Evolutionary conservation across 2,888 invertebrate genomes (phyloP).

Genomic region (Lasius fuliginosus): DNA sequence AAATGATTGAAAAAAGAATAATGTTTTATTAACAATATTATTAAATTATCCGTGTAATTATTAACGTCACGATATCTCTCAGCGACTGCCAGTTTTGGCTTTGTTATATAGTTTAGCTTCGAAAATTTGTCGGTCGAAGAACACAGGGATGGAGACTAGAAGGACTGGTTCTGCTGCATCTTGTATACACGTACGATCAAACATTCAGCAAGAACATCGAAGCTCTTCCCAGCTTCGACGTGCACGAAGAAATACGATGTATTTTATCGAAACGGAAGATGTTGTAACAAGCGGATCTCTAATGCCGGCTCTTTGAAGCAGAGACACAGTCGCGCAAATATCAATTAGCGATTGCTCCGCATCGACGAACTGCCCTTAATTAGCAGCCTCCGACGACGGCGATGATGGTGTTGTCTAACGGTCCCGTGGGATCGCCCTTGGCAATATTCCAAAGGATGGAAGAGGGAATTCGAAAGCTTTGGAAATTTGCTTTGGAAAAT

Average conservation of each 20-base stretch:
- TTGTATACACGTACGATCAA: background rate
- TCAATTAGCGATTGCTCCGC: slow-evolving; percentile 76
- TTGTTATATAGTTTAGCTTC: background rate
- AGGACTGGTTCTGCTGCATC: background rate
- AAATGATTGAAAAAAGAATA: background rate
- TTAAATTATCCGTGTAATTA: slow-evolving; percentile 3
- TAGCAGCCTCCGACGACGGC: slow-evolving; percentile 71
- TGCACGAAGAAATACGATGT: slow-evolving; percentile 41
- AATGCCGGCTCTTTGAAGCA: slow-evolving; percentile 28
- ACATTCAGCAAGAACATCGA: slow-evolving; percentile 19
- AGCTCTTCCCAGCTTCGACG: background rate
- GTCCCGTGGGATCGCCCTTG: slow-evolving; percentile 76
- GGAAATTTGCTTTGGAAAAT: slow-evolving; percentile 37
- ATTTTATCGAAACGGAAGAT: slow-evolving; percentile 42
- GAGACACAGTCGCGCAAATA: slow-evolving; percentile 65
- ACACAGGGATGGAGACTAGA: background rate
- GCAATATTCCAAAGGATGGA: slow-evolving; percentile 69
- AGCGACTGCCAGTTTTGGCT: background rate
- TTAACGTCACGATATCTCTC: background rate
- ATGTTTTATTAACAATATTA: slow-evolving; percentile 23
- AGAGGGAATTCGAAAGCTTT: slow-evolving; percentile 25
- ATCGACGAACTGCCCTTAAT: slow-evolving; percentile 64
- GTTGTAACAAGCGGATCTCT: slow-evolving; percentile 12
- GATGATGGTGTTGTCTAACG: slow-evolving; percentile 64
- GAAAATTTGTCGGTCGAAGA: background rate